Evolutionary conservation across 2,797 vertebrate species (phyloP), one percentile per base, ranked within the genome.

Genomic region (Picus viridis): DNA sequence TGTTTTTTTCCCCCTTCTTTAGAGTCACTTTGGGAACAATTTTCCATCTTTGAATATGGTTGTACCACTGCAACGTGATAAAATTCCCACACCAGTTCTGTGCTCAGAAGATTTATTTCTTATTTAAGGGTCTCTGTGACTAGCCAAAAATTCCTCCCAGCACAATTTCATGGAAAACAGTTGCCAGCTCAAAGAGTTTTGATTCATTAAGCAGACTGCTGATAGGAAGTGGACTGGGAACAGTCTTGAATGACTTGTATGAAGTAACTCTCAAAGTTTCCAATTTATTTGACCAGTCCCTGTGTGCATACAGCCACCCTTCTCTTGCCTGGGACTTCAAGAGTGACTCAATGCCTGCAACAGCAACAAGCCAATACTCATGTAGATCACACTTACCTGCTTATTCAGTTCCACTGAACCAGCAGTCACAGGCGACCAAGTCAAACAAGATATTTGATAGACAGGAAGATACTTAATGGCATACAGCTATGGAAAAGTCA

Each of bases 181-280:
- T 88, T 91, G 54, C 72, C 72, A 90, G 61, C 41, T 71, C 36
- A 71, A 36, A 77, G 45, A 47, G 23, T 82, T 95, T 93, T 92
- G 71, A 90, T 96, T 91, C 56, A 47, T 80, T 83, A 90, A 88
- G 14, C 62, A 83, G 88, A 74, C 30, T 82, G 71, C 64, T 94
- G 80, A 91, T 86, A 76, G 71, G 53, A 90, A 59, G 39, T 34
- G 30, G 11, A 34, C 43, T 94, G 86, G 43, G 36, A 90, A 74
- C 29, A 87, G 39, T 61, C 39, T 79, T 90, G 68, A 84, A 77
- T 62, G 19, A 57, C 41, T 45, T 57, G 54, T 17, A 68, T 64
- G 45, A 82, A 77, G 32, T 39, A 88, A 90, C 22, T 29, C 32
- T 47, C n/a, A 64, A 49, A 57, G 4, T 56, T 92, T 47, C 17